Evolutionary conservation across 2,888 invertebrate species (phyloP), one percentile per base, ranked within the genome.

Genomic region (Melinaea menophilus): DNA sequence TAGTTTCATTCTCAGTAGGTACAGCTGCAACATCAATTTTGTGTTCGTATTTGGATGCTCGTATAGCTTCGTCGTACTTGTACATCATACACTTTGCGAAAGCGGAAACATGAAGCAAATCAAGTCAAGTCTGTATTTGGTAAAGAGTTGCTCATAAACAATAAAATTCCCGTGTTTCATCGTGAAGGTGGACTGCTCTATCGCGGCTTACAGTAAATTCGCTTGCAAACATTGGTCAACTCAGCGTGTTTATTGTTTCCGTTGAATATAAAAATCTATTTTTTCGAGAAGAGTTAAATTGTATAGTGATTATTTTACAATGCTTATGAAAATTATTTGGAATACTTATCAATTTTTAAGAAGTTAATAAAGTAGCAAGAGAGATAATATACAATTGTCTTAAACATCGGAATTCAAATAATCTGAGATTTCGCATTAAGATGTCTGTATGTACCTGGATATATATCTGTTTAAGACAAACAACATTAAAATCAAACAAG

Each of bases 81-180:
- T 66, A 64, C 70, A 58, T 70, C 67, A 71, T 70, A 69, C 69
- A 72, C 68, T 79, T 78, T 73, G 69, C 67, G 9, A 71, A 69
- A 66, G 68, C 72, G 73, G 73, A 75, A 78, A 74, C 72, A 70
- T 62, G 66, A 56, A 65, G 54, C 64, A 67, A 69, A 74, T 78
- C 78, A 41, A 77, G 74, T 79, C 77, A 71, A 78, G 78, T 76
- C 74, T 73, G 70, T 65, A 71, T 76, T 77, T 69, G 71, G 79
- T 79, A 81, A 82, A 82, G 83, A 85, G 83, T 83, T 82, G 73
- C 78, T 83, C 82, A 80, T 85, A 84, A 85, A 85, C 85, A 78
- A 82, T 85, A 85, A 85, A 83, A 73, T 74, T 78, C 76, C 75
- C 78, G 76, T 80, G 79, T 82, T 78, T 83, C 80, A 80, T 74